Percentiles rank a stretch among this genome's conserved stretches.
Conservation (phyloP, 1,140 invertebrate species). For the Micrasema longulum region DNA sequence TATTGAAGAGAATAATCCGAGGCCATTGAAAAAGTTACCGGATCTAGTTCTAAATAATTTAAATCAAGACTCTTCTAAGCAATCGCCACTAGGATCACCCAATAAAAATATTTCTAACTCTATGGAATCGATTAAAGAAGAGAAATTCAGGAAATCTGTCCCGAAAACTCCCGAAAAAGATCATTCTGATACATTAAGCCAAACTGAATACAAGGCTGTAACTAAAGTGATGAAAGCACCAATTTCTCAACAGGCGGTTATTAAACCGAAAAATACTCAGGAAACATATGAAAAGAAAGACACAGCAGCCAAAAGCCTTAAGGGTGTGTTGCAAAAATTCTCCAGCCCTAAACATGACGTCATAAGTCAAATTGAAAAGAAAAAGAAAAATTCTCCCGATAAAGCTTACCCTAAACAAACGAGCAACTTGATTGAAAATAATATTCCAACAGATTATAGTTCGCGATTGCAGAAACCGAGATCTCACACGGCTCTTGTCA, state of each 20-base stretch:
- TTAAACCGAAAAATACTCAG: slow-evolving; percentile 65
- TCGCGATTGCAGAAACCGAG: slow-evolving; percentile 2
- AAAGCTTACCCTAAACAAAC: slow-evolving; percentile 6
- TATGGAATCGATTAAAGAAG: slow-evolving; percentile 15
- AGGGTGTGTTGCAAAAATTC: slow-evolving; percentile 65
- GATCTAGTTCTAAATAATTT: slow-evolving; percentile 63
- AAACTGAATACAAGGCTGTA: slow-evolving; percentile 70
- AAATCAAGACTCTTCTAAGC: slow-evolving; percentile 6
- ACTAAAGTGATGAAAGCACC: slow-evolving; percentile 76
- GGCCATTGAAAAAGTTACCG: slow-evolving; percentile 63
- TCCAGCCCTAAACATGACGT: slow-evolving; percentile 60
- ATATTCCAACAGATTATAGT: slow-evolving; percentile 2
- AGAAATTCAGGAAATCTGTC: not conserved
- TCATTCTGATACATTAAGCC: slow-evolving; percentile 52
- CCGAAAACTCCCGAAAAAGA: slow-evolving; percentile 17
- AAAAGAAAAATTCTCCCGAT: slow-evolving; percentile 52
- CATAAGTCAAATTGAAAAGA: slow-evolving; percentile 59
- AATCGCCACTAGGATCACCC: slow-evolving; percentile 30
- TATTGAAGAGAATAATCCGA: slow-evolving; percentile 64
- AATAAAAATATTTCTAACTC: slow-evolving; percentile 3
- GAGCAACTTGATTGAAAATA: slow-evolving; percentile 17
- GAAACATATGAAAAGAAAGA: slow-evolving; percentile 63
- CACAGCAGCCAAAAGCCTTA: slow-evolving; percentile 66
- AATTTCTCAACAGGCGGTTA: slow-evolving; percentile 72
- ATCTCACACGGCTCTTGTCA: slow-evolving; percentile 26